Conservation (phyloP, 2,888 invertebrate species). For the Nemapogon koenigi region DNA sequence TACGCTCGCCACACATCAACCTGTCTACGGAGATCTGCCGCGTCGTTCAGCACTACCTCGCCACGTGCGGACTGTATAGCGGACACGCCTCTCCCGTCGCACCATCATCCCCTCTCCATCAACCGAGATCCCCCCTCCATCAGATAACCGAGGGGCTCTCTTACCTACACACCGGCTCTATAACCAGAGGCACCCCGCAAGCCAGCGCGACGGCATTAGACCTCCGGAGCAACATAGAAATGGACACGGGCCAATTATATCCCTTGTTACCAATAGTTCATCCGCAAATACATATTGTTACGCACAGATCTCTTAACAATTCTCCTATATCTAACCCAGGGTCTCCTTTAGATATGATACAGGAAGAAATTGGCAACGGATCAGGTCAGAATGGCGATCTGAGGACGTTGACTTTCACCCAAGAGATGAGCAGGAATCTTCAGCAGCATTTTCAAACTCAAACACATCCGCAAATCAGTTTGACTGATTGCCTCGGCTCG, state of each 20-base stretch:
- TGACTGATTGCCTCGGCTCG: slow-evolving; percentile 90
- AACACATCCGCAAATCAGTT: slow-evolving; percentile 84
- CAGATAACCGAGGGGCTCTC: slow-evolving; percentile 74
- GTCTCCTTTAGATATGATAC: slow-evolving; percentile 80
- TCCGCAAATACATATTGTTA: slow-evolving; percentile 45
- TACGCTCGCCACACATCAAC: slow-evolving; percentile 31
- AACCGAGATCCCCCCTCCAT: slow-evolving; percentile 63
- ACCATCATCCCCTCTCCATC: slow-evolving; percentile 12
- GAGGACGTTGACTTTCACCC: slow-evolving; percentile 19
- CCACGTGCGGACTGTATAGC: slow-evolving; percentile 27
- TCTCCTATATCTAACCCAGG: slow-evolving; percentile 69
- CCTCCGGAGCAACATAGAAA: slow-evolving; percentile 55
- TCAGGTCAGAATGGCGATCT: slow-evolving; percentile 26
- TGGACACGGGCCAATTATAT: slow-evolving; percentile 49
- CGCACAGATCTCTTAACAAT: slow-evolving; percentile 66
- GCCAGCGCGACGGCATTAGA: slow-evolving; percentile 62
- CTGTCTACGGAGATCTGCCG: slow-evolving; percentile 38
- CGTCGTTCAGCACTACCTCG: slow-evolving; percentile 35
- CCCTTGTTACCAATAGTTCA: slow-evolving; percentile 48
- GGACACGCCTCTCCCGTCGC: slow-evolving; percentile 33
- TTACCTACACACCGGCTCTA: slow-evolving; percentile 78
- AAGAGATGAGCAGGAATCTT: slow-evolving; percentile 31
- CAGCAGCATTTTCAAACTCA: slow-evolving; percentile 32
- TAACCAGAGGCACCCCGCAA: slow-evolving; percentile 75
- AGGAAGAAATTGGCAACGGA: slow-evolving; percentile 65